Evolutionary conservation across 2,797 vertebrate species (phyloP), one percentile per base, ranked within the genome.

Genomic region (Sciurus vulgaris): DNA sequence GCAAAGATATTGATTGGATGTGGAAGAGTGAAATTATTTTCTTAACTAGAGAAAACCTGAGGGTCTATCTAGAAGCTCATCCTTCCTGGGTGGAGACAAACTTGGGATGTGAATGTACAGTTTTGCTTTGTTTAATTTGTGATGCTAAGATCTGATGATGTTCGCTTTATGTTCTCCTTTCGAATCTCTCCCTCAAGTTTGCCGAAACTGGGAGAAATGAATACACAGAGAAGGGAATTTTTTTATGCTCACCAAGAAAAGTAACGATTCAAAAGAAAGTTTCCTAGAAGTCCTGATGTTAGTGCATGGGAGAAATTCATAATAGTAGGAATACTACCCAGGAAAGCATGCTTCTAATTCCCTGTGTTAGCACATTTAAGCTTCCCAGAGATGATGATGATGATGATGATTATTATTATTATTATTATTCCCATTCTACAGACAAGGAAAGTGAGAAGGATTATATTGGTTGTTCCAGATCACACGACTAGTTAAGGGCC

Each of bases 1-100:
- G 85, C 89, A 89, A 96, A 88, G 95, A 96, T 97, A 97, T 95
- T 97, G 96, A 97, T 96, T 97, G 95, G 94, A 95, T 96, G 81
- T 54, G 87, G 96, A 89, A 97, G 86, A 70, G 91, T 88, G 90
- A 97, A 95, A 97, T 97, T 95, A 96, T 96, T 96, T 95, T 90
- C 90, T 94, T 96, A 91, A 88, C 49, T 84, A 15, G 65, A 47
- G 78, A n/a, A 82, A 93, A 89, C 86, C 72, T n/a, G 73, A 86
- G 59, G 86, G 56, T 94, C 96, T 95, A 47, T 65, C 94, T 92
- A 30, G 44, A 95, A 47, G 26, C 51, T 90, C 59, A 54, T 51
- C 44, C 30, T 92, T 85, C 56, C 79, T 3, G 13, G 38, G 49
- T 89, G 65, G n/a, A 93, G 90, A 72, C 12, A 96, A 54, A 78